Evolutionary conservation across 2,113 vertebrate species (phyloP).

Genomic region (Clarias batrachus): DNA sequence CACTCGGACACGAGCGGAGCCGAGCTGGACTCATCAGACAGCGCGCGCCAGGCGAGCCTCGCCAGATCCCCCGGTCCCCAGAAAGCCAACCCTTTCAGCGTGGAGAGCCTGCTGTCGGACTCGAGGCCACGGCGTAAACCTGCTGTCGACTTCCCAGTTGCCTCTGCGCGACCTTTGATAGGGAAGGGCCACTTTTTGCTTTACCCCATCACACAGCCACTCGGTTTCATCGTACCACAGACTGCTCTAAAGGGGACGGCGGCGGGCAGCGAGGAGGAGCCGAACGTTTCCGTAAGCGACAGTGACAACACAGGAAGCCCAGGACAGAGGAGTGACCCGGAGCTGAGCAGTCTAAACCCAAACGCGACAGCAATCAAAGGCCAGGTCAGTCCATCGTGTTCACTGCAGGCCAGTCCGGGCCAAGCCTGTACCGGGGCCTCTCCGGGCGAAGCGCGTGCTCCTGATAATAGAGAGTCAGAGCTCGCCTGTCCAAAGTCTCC

Average conservation of each 20-base stretch:
- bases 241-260: conserved; percentile 78
- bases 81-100: conserved; percentile 93
- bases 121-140: conserved; percentile 85
- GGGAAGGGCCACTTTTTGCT: conserved; percentile 93
- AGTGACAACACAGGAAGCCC: conserved; percentile 54
- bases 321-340: conserved; percentile 61
- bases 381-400: conserved; percentile 59
- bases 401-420: conserved; percentile 65
- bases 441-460: conserved; percentile 65
- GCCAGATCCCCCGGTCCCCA: conserved; percentile 73
- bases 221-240: conserved; percentile 93
- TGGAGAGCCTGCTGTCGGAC: conserved; percentile 91
- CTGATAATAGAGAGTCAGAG: conserved; percentile 63
- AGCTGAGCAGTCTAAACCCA: conserved; percentile 51
- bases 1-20: conserved; percentile 73
- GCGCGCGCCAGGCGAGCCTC: conserved; percentile 69
- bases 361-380: conserved; percentile 56
- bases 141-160: conserved; percentile 82
- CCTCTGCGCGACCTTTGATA: conserved; percentile 83
- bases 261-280: conserved; percentile 65
- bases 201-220: conserved; percentile 92
- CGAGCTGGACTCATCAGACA: conserved; percentile 75
- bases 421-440: conserved; percentile 65
- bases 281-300: conserved; percentile 62
- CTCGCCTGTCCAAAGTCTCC: conserved; percentile 64